A percentile compares a stretch with the other conserved stretches of the same genome.
phyloP scores from a whole-genome alignment of 1,140 invertebrate genomes.

The Euglossa dilemma region DNA sequence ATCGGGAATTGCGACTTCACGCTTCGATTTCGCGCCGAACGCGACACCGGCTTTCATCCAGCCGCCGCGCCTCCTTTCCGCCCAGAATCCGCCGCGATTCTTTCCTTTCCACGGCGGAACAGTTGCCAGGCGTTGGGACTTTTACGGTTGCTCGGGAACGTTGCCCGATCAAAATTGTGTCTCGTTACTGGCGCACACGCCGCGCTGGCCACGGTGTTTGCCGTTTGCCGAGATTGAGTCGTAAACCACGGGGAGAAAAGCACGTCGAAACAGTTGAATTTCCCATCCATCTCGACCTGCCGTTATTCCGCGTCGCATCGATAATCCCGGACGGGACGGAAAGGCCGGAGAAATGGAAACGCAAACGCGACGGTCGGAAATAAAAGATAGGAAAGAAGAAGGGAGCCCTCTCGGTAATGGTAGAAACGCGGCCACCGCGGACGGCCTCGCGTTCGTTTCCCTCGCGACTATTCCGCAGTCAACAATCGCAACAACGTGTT shows the following conservation, averaged over 20 bases:
- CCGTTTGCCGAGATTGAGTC: background rate
- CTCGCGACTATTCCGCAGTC: background rate
- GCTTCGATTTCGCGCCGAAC: conserved; percentile 26
- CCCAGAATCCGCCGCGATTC: background rate
- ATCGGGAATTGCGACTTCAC: conserved; percentile 33
- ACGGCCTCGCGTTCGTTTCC: background rate
- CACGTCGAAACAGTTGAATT: background rate
- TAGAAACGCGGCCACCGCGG: background rate
- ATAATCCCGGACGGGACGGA: too few relatives aligned
- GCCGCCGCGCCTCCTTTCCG: background rate
- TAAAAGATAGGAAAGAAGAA: background rate
- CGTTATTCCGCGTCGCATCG: too few relatives aligned
- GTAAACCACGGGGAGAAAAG: background rate
- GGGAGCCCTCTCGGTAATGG: background rate
- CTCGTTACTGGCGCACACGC: background rate
- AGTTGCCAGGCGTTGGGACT: background rate
- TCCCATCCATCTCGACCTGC: background rate
- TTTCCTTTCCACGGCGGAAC: too few relatives aligned
- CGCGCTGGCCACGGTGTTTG: background rate
- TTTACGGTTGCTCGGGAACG: background rate
- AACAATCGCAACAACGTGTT: conserved; percentile 18
- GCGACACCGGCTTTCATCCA: conserved; percentile 16
- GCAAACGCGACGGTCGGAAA: background rate
- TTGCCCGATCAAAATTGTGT: background rate
- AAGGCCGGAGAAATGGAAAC: background rate